Percentiles rank a stretch among this genome's conserved stretches.
These are phyloP conservation scores for Oryctes rhinoceros DNA, from an alignment of 1,140 invertebrate genomes.

Conservation along the genomic window DNA sequence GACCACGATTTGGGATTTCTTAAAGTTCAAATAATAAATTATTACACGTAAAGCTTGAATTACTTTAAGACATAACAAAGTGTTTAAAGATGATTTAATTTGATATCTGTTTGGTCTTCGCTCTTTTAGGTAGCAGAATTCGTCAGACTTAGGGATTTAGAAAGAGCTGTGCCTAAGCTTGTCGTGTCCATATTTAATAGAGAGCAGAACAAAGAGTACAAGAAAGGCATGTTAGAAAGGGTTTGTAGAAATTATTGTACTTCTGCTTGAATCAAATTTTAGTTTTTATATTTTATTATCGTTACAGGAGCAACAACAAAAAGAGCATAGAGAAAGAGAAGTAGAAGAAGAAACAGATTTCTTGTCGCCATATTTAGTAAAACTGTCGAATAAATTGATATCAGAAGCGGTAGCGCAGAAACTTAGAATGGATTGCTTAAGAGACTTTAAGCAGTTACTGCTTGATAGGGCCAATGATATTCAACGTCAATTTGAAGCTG, in stretches of 20 bases:
- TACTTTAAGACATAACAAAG: too few species aligned
- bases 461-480: constrained; percentile 65
- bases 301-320: constrained; percentile 51
- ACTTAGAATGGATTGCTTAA: constrained; percentile 62
- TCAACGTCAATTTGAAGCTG: constrained; percentile 64
- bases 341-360: constrained; percentile 62
- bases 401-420: constrained; percentile 60
- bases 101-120: not conserved
- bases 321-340: constrained; percentile 55
- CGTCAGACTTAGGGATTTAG: constrained; percentile 60
- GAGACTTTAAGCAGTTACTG: constrained; percentile 66
- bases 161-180: constrained; percentile 62
- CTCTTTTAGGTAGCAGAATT: constrained; percentile 55
- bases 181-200: constrained; percentile 65
- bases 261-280: not conserved
- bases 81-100: too few species aligned
- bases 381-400: constrained; percentile 58
- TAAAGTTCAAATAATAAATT: too few species aligned
- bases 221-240: constrained; percentile 59
- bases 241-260: constrained; percentile 48
- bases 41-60: too few species aligned
- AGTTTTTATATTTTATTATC: constrained; percentile 46
- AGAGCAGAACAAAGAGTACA: constrained; percentile 65
- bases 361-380: constrained; percentile 67
- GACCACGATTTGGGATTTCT: too few species aligned